Evolutionary conservation across 2,797 vertebrate genomes (phyloP).

Genomic region (Gouania willdenowi): DNA sequence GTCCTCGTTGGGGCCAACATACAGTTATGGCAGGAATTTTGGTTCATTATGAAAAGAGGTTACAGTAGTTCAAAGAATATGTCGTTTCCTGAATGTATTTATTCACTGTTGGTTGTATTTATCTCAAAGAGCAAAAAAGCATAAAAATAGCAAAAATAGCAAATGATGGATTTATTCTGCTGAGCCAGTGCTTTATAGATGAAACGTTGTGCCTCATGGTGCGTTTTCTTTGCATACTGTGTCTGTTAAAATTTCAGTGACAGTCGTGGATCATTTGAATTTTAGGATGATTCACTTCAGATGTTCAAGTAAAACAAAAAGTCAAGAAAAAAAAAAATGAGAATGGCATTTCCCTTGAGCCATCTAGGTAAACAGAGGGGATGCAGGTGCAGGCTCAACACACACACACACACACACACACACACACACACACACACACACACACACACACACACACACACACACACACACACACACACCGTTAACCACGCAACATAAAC

Average conservation of each 20-base stretch:
- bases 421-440: too few species aligned
- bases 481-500: neutral
- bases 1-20: neutral
- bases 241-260: slow-evolving; percentile 10
- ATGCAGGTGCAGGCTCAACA: slow-evolving; percentile 31
- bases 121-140: too few species aligned
- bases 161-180: too few species aligned
- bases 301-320: slow-evolving; percentile 1
- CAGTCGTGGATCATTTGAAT: slow-evolving; percentile 34
- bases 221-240: too few species aligned
- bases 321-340: slow-evolving; percentile 6
- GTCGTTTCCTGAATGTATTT: neutral
- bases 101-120: too few species aligned
- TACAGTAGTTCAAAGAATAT: neutral
- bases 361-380: neutral
- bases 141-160: too few species aligned
- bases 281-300: neutral
- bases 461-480: too few species aligned
- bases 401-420: too few species aligned
- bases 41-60: slow-evolving; percentile 13
- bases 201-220: too few species aligned
- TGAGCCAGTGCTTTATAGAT: too few species aligned
- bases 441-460: too few species aligned
- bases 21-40: neutral
- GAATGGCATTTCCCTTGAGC: neutral